Base-by-base conservation (phyloP, 1,140 invertebrate genomes). In the Caenorhabditis brenneri region DNA sequence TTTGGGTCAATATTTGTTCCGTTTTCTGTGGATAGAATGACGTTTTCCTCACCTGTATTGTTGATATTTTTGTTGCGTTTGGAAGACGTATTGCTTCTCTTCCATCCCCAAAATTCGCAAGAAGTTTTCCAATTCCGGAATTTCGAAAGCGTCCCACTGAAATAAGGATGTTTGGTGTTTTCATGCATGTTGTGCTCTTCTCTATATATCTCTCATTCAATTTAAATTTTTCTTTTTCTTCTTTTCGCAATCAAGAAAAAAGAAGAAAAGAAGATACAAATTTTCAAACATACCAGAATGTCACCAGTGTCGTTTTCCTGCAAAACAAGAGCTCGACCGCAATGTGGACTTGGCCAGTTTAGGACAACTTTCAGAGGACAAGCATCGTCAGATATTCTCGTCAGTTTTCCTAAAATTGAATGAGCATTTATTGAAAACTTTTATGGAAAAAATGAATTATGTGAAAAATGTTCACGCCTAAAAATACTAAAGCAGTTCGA, bases 251-350 rank as follows among this genome's bases (percentile, higher is more conserved):
- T 78, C 51, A 58, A 36, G 22, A 22, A 24, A 80, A 58, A 39
- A 85, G 31, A 29, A 80, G 19, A 48, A 79, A 22, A 4, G 15
- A 55, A 51, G 33, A 36, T 2, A 53, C 29, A 24, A 49, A 29
- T 42, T 24, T 16, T 6, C 5, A 42, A 42, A 7, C 91, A 90
- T 91, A 93, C 93, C 88, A 92, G 90, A 85, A 93, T 93, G 87
- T 93, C 93, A 79, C 92, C 93, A 19, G 92, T 93, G 88, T 93
- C 93, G 91, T 93, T 93, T 89, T 93, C 93, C 89, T 93, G 93
- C 31, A 93, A 89, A 22, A 93, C 92, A 82, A 93, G 91, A 65
- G 83, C 39, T 92, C 92, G 69, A 90, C 90, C 78, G 89, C 87
- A 84, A 79, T 91, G 88, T 58, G 91, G 90, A 27, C 86, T 83